Percentiles rank a stretch among this genome's conserved stretches.
Conservation (phyloP, 2,888 invertebrate species). For the Xestia xanthographa region DNA sequence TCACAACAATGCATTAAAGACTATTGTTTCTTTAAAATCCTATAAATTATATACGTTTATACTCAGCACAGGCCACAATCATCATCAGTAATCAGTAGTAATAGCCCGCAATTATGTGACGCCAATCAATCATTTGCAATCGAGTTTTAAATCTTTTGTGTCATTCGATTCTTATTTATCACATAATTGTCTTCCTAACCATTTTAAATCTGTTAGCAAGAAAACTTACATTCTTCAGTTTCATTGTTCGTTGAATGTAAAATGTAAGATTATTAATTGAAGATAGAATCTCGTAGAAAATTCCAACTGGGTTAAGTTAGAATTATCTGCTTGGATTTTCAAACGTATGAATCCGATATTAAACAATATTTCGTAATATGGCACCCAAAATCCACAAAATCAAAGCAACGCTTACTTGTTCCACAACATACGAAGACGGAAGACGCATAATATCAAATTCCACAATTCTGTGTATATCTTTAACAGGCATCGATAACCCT, state of each 20-base stretch:
- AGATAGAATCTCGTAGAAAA: neutral
- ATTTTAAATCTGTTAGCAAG: neutral
- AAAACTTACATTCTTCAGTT: neutral
- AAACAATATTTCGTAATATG: neutral
- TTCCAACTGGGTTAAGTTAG: neutral
- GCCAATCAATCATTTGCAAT: slow-evolving; percentile 35
- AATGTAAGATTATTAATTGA: neutral
- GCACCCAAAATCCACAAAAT: slow-evolving; percentile 14
- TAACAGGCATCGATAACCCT: slow-evolving; percentile 86
- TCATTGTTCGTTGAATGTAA: neutral
- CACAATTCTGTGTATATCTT: slow-evolving; percentile 63
- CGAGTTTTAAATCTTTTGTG: slow-evolving; percentile 25
- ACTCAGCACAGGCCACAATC: slow-evolving; percentile 6
- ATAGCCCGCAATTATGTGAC: slow-evolving; percentile 31
- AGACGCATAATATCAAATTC: slow-evolving; percentile 66
- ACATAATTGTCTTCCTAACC: neutral
- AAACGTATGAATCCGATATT: neutral
- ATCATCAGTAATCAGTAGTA: slow-evolving; percentile 33
- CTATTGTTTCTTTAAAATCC: slow-evolving; percentile 27
- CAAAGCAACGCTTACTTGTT: slow-evolving; percentile 9
- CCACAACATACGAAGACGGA: slow-evolving; percentile 34
- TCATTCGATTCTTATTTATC: slow-evolving; percentile 19
- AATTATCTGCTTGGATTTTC: neutral
- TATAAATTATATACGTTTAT: slow-evolving; percentile 27
- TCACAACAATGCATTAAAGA: slow-evolving; percentile 22